These are phyloP conservation scores for Calyptommatus sinebrachiatus DNA, from an alignment of 2,113 vertebrate species.

Conservation along the genomic window DNA sequence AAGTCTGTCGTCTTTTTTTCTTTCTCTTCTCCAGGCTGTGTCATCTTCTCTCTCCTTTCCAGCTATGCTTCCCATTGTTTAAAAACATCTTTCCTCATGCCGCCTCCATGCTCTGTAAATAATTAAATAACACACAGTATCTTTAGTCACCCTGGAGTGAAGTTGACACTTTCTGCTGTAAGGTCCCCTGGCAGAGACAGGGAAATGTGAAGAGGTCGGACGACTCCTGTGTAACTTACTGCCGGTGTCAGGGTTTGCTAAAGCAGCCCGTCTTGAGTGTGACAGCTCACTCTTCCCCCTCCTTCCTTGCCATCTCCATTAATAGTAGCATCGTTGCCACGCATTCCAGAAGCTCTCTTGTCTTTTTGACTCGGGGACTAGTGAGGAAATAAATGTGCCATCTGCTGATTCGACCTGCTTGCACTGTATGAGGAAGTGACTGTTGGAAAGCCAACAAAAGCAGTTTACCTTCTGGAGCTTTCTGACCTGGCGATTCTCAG, in stretches of 20 bases:
- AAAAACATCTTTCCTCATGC: not conserved
- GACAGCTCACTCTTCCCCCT: not conserved
- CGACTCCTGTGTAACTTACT: constrained; percentile 38
- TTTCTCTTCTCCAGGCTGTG: constrained; percentile 27
- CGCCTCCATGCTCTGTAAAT: not conserved
- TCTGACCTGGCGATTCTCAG: not conserved
- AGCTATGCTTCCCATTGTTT: constrained; percentile 38
- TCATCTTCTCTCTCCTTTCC: constrained; percentile 52
- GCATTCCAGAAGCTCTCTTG: not conserved
- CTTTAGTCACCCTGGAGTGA: constrained; percentile 57
- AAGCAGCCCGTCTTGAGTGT: not conserved
- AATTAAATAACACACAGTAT: not conserved
- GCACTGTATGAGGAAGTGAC: not conserved
- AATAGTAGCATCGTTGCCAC: not conserved
- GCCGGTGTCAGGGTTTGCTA: constrained; percentile 35
- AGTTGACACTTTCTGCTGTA: constrained; percentile 41
- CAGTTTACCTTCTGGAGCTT: not conserved
- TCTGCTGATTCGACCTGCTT: not conserved
- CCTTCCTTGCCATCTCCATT: not conserved
- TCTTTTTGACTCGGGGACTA: not conserved
- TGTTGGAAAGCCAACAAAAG: not conserved
- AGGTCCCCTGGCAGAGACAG: constrained; percentile 36
- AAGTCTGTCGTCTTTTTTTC: not conserved
- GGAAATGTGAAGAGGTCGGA: constrained; percentile 46
- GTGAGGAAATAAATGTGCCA: not conserved